phyloP scores from a whole-genome alignment of 2,888 invertebrate species.

The Spilarctia lutea region DNA sequence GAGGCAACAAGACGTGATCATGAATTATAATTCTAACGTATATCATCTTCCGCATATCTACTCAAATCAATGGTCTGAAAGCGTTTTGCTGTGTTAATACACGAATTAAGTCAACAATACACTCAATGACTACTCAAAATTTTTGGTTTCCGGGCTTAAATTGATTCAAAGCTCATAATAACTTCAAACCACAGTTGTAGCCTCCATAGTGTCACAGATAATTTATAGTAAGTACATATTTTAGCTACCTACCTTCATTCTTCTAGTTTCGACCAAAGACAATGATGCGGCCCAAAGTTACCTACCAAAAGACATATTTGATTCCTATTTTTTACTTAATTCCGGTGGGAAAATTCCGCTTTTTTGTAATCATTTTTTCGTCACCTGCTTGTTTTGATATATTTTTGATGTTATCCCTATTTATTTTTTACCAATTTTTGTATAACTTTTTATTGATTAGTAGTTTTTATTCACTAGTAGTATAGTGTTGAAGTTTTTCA shows the following conservation, averaged over 20 bases:
- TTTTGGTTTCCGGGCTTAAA: neutral
- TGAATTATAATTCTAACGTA: too few relatives aligned
- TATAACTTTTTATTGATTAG: slow-evolving; percentile 73
- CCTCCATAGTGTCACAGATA: slow-evolving; percentile 38
- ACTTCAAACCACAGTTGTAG: slow-evolving; percentile 16
- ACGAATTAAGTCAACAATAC: neutral
- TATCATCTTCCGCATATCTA: too few relatives aligned
- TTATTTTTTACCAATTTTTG: slow-evolving; percentile 79
- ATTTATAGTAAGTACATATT: slow-evolving; percentile 50
- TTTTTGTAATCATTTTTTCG: slow-evolving; percentile 63
- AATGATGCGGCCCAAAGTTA: slow-evolving; percentile 72
- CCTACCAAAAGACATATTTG: slow-evolving; percentile 77
- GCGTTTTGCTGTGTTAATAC: neutral
- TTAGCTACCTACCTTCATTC: slow-evolving; percentile 57
- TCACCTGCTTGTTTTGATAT: slow-evolving; percentile 76
- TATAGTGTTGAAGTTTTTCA: slow-evolving; percentile 68
- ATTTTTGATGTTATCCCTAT: slow-evolving; percentile 80
- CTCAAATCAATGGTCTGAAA: neutral
- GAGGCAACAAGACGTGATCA: neutral
- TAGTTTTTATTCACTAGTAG: slow-evolving; percentile 61
- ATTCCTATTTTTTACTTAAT: slow-evolving; percentile 75
- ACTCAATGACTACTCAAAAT: neutral
- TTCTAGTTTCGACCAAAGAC: slow-evolving; percentile 74
- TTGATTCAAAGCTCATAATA: neutral
- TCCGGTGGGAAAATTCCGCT: slow-evolving; percentile 60